Base-by-base conservation (phyloP, 1,140 invertebrate genomes). In the Zaprionus inermis region DNA sequence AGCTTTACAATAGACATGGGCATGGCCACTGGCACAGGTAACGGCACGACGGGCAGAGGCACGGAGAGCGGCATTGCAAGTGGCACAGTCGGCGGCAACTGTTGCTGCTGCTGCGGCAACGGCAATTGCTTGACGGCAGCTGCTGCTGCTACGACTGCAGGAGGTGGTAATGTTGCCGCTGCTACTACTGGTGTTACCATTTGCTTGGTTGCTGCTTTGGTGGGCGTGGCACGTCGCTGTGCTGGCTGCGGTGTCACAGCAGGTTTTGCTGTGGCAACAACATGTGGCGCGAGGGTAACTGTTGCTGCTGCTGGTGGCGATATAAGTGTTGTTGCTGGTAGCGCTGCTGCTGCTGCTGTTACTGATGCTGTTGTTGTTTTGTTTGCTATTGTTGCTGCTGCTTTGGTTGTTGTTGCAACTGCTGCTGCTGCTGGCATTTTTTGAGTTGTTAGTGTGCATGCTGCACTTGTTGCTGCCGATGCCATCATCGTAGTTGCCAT, bases 201-300 rank as follows among this genome's bases (percentile, higher is more conserved):
- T 69, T 88, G 83, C 24, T 88, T 86, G 67, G 72, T 60, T 9
- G 79, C 83, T 38, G 83, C 83, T 41, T 86, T 86, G 32, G 83
- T 88, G 56, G 83, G 76, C 22, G 84, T 90, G n/a, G 60, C 61
- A 36, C 71, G 24, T 3, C 49, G 38, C 7, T 67, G 73, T 14
- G 10, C 1, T 0, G 64, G 5, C 60, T 46, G 24, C n/a, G 59
- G 41, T 10, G 38, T 18, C 12, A 57, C 18, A 14, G 32, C 16
- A 52, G 36, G 24, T 54, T 41, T 4, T 36, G 41, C 60, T 58
- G 5, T 14, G 63, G 28, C 46, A 66, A 20, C 32, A 41, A 65
- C 3, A 28, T 22, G 28, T 30, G 22, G 20, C 32, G 32, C 41
- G 0, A 6, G 12, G 44, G 34, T 34, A 65, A 56, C 36, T 10